Percentiles rank a stretch among this genome's conserved stretches.
Evolutionary conservation across 2,113 vertebrate species (phyloP).

Genomic region (Odobenus rosmarus): DNA sequence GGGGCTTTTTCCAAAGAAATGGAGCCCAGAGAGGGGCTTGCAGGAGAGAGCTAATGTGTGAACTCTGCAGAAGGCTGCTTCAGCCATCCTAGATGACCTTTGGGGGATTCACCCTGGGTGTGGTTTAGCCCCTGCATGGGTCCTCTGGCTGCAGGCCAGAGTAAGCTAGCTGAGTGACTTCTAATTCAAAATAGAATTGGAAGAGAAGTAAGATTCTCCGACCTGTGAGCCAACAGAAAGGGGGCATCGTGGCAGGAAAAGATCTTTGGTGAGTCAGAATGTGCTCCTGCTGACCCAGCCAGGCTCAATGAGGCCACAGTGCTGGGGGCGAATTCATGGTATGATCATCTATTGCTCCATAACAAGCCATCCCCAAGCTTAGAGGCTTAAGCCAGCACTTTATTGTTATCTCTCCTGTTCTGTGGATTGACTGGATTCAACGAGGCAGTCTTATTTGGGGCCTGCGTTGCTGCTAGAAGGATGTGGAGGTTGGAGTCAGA

Average conservation of each 20-base stretch:
- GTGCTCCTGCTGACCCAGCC: not conserved
- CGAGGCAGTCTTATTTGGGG: not conserved
- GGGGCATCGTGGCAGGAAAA: not conserved
- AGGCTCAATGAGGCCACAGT: not conserved
- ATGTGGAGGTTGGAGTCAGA: not conserved
- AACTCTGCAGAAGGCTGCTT: not conserved
- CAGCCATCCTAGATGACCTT: not conserved
- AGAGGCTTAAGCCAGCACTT: not conserved
- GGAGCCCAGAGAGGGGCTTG: not conserved
- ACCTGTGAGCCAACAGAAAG: not conserved
- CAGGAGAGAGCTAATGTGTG: not conserved
- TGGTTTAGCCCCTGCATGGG: too few species aligned
- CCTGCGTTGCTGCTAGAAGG: not conserved
- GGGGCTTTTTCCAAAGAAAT: not conserved
- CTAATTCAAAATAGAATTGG: not conserved
- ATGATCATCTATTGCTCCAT: not conserved
- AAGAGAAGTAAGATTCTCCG: not conserved
- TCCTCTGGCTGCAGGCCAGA: not conserved
- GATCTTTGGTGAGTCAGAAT: not conserved
- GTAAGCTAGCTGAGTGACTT: not conserved
- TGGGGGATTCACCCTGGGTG: not conserved
- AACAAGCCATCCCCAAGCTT: not conserved
- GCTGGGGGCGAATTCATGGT: not conserved
- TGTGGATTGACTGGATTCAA: not conserved
- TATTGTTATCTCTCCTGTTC: not conserved